A percentile compares a stretch with the other conserved stretches of the same genome.
Evolutionary conservation across 2,888 invertebrate species (phyloP).

Genomic region (Aricia artaxerxes): DNA sequence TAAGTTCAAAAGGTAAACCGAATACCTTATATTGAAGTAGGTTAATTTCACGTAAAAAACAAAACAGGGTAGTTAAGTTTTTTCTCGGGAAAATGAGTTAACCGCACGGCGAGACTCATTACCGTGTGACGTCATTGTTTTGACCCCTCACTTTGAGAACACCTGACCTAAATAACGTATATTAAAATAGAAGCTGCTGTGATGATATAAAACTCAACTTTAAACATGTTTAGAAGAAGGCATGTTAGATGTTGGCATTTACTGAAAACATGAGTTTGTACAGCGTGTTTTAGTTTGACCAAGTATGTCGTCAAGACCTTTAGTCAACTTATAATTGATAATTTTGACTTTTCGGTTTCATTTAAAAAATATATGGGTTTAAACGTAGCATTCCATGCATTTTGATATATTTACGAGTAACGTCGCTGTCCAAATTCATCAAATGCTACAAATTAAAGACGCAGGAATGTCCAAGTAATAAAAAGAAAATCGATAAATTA

Average conservation of each 20-base stretch:
- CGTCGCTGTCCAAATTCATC: no score
- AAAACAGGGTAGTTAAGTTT: background rate
- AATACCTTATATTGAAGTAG: background rate
- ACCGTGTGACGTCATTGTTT: constrained; percentile 28
- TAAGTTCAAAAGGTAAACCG: background rate
- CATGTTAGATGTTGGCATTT: background rate
- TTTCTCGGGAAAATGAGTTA: background rate
- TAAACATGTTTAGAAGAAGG: background rate
- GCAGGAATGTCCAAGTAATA: background rate
- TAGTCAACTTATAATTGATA: no score
- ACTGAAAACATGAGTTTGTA: no score
- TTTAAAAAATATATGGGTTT: no score
- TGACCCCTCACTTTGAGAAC: constrained; percentile 12
- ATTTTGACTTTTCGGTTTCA: no score
- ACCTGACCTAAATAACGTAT: constrained; percentile 25
- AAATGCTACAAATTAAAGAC: background rate
- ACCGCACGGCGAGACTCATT: constrained; percentile 16
- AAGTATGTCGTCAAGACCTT: no score
- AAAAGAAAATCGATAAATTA: constrained; percentile 38
- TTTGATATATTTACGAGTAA: no score
- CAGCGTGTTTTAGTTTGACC: no score
- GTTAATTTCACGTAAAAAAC: background rate
- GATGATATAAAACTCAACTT: background rate
- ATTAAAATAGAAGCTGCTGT: constrained; percentile 15
- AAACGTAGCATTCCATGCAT: no score